Base-by-base conservation (phyloP, 2,797 vertebrate species). In the Pteronotus mesoamericanus region DNA sequence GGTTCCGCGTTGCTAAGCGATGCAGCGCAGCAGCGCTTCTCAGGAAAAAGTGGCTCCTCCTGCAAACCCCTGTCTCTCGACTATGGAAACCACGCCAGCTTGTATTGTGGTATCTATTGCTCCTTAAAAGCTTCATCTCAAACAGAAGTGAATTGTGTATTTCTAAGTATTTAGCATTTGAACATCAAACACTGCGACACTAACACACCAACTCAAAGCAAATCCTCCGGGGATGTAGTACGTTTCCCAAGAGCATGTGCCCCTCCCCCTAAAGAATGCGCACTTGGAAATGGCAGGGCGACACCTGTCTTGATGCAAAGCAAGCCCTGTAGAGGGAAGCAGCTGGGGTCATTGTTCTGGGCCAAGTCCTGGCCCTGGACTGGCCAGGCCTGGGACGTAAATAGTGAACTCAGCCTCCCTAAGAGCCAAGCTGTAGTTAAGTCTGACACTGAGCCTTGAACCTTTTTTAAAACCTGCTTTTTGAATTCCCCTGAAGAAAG, bases 1-100 rank as follows among this genome's bases (percentile, higher is more conserved):
- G 90, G 95, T 74, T 64, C 26, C 57, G 66, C 48, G 96, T 93
- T 97, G 97, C 97, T 97, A 94, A 95, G 97, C 18, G 16, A 94
- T 89, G 91, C 59, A 32, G 88, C 37, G 86, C 1, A 21, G 42
- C 87, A 72, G 53, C 18, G 55, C 86, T 93, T 77, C 74, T 95
- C 55, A 57, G 87, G 75, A 87, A 74, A 85, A 89, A 96, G 77
- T 55, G 59, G 48, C 72, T 6, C 79, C 91, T 90, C 55, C 42
- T 0, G 0, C 46, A 91, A 92, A 94, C 34, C 39, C 59, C 85
- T 95, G 80, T 48, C 89, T 89, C 68, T 59, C 84, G 89, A 95
- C 37, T 66, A 34, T 12, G 39, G 37, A 78, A 91, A 84, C 32
- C n/a, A 53, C 4, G 2, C 26, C n/a, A 29, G 86, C 91, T 94